Conservation (phyloP, 2,113 vertebrate species). For the Oreochromis spilurus region DNA sequence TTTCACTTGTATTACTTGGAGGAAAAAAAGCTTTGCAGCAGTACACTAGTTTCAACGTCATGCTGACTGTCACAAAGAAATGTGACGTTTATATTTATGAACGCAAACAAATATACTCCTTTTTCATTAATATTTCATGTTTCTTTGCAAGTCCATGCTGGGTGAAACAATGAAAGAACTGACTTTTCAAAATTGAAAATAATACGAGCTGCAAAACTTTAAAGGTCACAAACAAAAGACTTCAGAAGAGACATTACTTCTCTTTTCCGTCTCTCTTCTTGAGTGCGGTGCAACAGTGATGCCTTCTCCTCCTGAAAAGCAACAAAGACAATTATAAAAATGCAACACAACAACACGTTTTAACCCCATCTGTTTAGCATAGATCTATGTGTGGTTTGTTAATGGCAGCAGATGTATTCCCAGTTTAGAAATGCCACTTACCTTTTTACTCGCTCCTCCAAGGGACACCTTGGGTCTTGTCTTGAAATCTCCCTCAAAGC, state of each 20-base stretch:
- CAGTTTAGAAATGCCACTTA: conserved; percentile 38
- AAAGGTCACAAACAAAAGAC: background rate
- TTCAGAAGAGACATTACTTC: conserved; percentile 75
- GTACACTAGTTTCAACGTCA: background rate
- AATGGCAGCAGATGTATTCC: background rate
- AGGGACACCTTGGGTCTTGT: conserved; percentile 97
- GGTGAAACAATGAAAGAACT: background rate
- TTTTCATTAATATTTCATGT: background rate
- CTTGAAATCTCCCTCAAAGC: conserved; percentile 98
- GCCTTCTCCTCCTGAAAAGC: conserved; percentile 89
- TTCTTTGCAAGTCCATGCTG: background rate
- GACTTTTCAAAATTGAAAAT: background rate
- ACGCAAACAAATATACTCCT: background rate
- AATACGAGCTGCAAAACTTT: background rate
- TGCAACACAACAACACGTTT: background rate
- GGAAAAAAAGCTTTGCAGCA: background rate
- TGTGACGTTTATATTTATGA: background rate
- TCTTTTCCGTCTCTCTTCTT: conserved; percentile 94
- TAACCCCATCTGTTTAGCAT: background rate
- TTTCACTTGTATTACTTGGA: background rate
- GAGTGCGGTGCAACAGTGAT: conserved; percentile 93
- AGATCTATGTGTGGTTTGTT: background rate
- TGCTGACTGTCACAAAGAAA: background rate
- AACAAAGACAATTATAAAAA: background rate
- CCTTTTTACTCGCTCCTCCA: conserved; percentile 95